These are phyloP conservation scores for Phoxinus phoxinus DNA, from an alignment of 2,113 vertebrate species.

Conservation along the genomic window DNA sequence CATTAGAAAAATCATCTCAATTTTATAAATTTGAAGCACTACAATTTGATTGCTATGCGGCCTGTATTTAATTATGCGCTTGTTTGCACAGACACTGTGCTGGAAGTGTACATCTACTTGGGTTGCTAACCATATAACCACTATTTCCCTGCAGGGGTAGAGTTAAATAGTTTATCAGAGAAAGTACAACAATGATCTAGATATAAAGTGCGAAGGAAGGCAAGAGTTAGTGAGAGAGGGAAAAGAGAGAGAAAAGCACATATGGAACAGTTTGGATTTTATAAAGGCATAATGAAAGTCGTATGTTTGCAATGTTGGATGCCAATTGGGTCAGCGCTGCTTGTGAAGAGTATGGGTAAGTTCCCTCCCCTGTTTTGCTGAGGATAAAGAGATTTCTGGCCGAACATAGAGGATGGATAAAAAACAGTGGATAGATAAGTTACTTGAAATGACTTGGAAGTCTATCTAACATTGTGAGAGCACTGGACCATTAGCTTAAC, in stretches of 20 bases:
- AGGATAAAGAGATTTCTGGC: slow-evolving; percentile 49
- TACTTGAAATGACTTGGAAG: slow-evolving; percentile 20
- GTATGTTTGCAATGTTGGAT: slow-evolving; percentile 51
- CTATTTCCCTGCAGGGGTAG: neutral
- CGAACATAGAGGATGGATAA: slow-evolving; percentile 34
- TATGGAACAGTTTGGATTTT: slow-evolving; percentile 57
- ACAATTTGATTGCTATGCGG: neutral
- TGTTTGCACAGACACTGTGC: slow-evolving; percentile 12
- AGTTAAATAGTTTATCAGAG: slow-evolving; percentile 33
- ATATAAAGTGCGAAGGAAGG: slow-evolving; percentile 35
- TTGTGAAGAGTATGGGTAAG: slow-evolving; percentile 45
- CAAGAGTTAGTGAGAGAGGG: slow-evolving; percentile 18
- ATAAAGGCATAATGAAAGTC: slow-evolving; percentile 60
- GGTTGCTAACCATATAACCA: slow-evolving; percentile 16
- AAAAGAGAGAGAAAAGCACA: slow-evolving; percentile 39
- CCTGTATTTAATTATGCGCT: slow-evolving; percentile 12
- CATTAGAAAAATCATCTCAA: neutral
- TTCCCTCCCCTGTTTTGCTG: neutral
- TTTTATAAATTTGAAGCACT: neutral
- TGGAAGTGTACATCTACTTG: neutral
- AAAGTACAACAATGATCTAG: slow-evolving; percentile 29
- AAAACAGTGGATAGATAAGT: slow-evolving; percentile 18
- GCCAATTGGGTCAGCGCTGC: slow-evolving; percentile 62
- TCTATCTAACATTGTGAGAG: neutral
- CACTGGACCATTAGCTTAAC: neutral